These are phyloP conservation scores for Neria commutata DNA, from an alignment of 2,888 invertebrate genomes.

Conservation along the genomic window DNA sequence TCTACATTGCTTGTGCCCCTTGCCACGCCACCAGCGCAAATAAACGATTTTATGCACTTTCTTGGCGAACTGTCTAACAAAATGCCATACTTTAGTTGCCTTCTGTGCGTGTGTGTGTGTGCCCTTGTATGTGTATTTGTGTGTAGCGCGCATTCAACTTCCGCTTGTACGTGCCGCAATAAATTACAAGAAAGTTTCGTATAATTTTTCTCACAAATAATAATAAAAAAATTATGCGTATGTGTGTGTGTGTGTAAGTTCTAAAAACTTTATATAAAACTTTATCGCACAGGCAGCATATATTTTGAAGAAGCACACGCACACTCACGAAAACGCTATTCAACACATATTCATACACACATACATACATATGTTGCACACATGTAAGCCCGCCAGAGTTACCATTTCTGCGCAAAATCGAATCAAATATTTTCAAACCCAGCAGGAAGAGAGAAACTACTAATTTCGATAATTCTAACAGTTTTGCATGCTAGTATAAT, in stretches of 20 bases:
- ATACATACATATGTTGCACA: background rate
- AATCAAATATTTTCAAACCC: too few species aligned
- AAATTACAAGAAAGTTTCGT: slow-evolving; percentile 16
- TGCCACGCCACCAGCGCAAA: too few species aligned
- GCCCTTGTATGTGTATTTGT: slow-evolving; percentile 3
- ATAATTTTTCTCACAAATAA: background rate
- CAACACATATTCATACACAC: too few species aligned
- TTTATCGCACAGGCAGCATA: background rate
- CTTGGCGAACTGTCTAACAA: background rate
- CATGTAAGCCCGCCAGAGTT: too few species aligned
- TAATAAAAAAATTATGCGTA: background rate
- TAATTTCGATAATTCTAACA: too few species aligned
- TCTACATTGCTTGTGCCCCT: too few species aligned
- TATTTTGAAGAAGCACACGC: background rate
- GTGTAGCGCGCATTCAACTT: slow-evolving; percentile 5
- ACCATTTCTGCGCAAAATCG: too few species aligned
- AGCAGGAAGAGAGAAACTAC: too few species aligned
- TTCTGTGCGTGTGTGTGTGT: background rate
- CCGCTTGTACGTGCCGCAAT: slow-evolving; percentile 17
- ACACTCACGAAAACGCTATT: too few species aligned
- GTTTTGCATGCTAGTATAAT: too few species aligned
- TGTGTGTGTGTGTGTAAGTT: background rate
- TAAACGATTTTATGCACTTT: too few species aligned
- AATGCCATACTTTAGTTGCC: background rate
- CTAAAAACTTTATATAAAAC: background rate